Evolutionary conservation across 2,888 invertebrate species (phyloP), one percentile per base, ranked within the genome.

Genomic region (Hirtodrosophila confusa): DNA sequence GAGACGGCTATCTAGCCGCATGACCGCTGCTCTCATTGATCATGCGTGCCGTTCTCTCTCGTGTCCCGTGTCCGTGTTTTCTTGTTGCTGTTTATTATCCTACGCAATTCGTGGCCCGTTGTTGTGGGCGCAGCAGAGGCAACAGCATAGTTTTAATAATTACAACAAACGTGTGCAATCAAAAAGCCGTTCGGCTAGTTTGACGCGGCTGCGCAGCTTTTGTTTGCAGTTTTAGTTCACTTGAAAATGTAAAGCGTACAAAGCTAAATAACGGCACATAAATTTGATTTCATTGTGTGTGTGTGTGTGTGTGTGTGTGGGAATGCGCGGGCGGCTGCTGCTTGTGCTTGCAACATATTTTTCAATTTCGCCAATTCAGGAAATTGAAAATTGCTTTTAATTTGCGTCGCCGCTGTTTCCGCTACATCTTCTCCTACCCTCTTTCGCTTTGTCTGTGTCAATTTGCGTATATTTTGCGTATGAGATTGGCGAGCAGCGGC

Each of bases 311-410:
- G 36, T 50, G 53, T 61, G 57, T 61, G 58, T 51, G 44, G 12
- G 17, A 29, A 40, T 67, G 61, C 45, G 74, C 60, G 75, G 75
- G 75, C 54, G 71, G 60, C 40, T 29, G 44, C 27, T 47, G 39
- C 56, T 17, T 17, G 17, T 45, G 54, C 53, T 51, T 69, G 63
- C 62, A 63, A 45, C 47, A 63, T 51, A 70, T 69, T 70, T 70
- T 70, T 58, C 54, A 75, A 72, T 78, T 69, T 80, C 84, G 84
- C 84, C 73, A 80, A 80, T 72, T 83, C 84, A 86, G 84, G 86
- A 84, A 84, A 84, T 83, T 83, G 75, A 78, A 86, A 84, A 84
- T 84, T 84, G 71, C 72, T 80, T 78, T 82, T 85, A 83, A 83
- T 85, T 85, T 80, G 66, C 63, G 75, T 79, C 77, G 83, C 71